Conservation (phyloP, 2,113 vertebrate genomes). For the Ictalurus furcatus region DNA sequence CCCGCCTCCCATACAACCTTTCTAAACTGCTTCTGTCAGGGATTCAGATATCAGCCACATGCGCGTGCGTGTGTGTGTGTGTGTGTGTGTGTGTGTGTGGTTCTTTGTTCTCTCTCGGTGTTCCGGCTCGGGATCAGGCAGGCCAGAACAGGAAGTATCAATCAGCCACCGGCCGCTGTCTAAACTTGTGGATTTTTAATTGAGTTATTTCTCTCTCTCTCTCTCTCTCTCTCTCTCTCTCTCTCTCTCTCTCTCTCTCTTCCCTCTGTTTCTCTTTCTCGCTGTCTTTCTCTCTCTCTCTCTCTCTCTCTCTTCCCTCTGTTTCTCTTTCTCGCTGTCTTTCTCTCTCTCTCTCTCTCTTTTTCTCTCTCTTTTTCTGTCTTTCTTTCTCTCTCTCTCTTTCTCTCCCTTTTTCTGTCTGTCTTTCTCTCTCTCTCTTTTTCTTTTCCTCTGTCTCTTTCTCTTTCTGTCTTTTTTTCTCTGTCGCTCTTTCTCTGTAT, state of each 20-base stretch:
- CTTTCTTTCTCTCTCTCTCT: background rate
- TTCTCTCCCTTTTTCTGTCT: background rate
- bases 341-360: background rate
- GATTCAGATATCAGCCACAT: slow-evolving; percentile 3
- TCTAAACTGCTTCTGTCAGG: background rate
- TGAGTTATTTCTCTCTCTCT: slow-evolving; percentile 49
- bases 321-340: background rate
- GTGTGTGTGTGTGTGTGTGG: slow-evolving; percentile 56
- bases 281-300: background rate
- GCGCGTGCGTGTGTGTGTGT: slow-evolving; percentile 39
- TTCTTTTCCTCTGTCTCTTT: background rate
- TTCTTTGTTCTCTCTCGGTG: slow-evolving; percentile 72
- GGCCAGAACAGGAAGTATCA: slow-evolving; percentile 69
- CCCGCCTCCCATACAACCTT: background rate
- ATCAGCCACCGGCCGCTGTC: slow-evolving; percentile 62
- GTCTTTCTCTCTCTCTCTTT: background rate
- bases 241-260: background rate
- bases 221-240: slow-evolving; percentile 17
- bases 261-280: background rate
- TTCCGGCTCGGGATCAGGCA: slow-evolving; percentile 65
- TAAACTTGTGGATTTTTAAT: slow-evolving; percentile 73
- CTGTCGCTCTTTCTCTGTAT: background rate
- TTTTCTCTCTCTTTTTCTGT: background rate
- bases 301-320: background rate
- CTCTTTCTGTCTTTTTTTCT: background rate